A percentile compares a stretch with the other conserved stretches of the same genome.
Conservation (phyloP, 2,888 invertebrate species). For the Tribolium freemani region DNA sequence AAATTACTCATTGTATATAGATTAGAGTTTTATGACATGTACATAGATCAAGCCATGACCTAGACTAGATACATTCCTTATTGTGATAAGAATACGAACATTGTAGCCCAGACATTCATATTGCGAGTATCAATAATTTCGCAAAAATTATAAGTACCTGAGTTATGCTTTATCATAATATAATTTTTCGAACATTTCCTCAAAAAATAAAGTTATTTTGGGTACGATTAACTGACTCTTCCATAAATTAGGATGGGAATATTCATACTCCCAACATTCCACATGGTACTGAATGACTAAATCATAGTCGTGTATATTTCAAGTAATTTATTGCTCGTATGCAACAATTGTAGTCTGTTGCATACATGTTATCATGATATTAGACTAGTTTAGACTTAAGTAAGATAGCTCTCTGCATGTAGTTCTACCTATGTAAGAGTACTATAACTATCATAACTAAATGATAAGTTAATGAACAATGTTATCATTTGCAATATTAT, state of each 20-base stretch:
- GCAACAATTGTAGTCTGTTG: slow-evolving; percentile 55
- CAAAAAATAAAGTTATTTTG: slow-evolving; percentile 44
- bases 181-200: slow-evolving; percentile 51
- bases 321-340: slow-evolving; percentile 54
- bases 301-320: slow-evolving; percentile 50
- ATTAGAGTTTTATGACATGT: slow-evolving; percentile 58
- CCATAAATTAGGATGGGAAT: slow-evolving; percentile 45
- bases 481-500: slow-evolving; percentile 62
- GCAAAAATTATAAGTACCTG: slow-evolving; percentile 65
- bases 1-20: slow-evolving; percentile 62
- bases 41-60: slow-evolving; percentile 64
- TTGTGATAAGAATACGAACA: slow-evolving; percentile 60
- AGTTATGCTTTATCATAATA: slow-evolving; percentile 65
- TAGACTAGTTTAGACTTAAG: slow-evolving; percentile 58
- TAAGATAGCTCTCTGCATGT: slow-evolving; percentile 66
- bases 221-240: slow-evolving; percentile 38
- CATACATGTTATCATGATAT: slow-evolving; percentile 58
- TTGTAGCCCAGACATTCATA: slow-evolving; percentile 51
- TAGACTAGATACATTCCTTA: slow-evolving; percentile 56
- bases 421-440: slow-evolving; percentile 58
- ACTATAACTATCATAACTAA: slow-evolving; percentile 55
- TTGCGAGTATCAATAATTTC: slow-evolving; percentile 46
- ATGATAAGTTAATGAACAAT: slow-evolving; percentile 52
- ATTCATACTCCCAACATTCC: slow-evolving; percentile 52
- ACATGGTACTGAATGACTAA: slow-evolving; percentile 60